Percentiles rank a stretch among this genome's conserved stretches.
Conservation (phyloP, 2,113 vertebrate genomes). For the Tylochromis polylepis region DNA sequence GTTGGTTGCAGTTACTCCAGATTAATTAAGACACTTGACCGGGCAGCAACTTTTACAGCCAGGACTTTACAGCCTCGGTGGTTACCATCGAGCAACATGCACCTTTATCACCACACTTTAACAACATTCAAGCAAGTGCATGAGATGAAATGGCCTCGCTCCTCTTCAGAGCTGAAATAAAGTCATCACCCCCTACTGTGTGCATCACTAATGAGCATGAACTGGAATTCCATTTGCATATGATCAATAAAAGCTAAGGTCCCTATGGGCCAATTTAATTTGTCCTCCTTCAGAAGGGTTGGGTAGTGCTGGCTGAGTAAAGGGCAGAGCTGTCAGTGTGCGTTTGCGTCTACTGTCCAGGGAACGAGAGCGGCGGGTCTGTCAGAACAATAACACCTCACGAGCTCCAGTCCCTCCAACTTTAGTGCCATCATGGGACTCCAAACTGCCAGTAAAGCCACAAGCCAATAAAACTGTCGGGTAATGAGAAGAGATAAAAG, state of each 20-base stretch:
- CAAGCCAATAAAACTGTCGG: slow-evolving; percentile 5
- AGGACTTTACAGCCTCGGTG: not conserved
- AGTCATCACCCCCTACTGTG: not conserved
- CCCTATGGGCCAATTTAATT: not conserved
- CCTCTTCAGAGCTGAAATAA: not conserved
- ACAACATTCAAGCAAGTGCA: not conserved
- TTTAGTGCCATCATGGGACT: slow-evolving; percentile 46
- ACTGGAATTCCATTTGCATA: not conserved
- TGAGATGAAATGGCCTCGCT: not conserved
- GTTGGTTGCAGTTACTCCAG: not conserved
- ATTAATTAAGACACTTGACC: not conserved
- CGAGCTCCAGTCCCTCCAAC: not conserved
- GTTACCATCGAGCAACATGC: not conserved
- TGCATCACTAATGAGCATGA: not conserved
- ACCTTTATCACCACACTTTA: not conserved
- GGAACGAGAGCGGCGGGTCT: not conserved
- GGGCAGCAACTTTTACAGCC: slow-evolving; percentile 1
- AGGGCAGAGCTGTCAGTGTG: not conserved
- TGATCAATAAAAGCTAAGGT: not conserved
- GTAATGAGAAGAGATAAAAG: slow-evolving; percentile 44
- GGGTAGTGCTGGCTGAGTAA: not conserved
- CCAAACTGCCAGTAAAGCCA: slow-evolving; percentile 24
- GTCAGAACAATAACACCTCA: slow-evolving; percentile 35
- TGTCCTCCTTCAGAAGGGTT: not conserved
- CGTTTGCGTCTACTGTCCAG: not conserved